A percentile compares a stretch with the other conserved stretches of the same genome.
These are phyloP conservation scores for Austrofundulus limnaeus DNA, from an alignment of 2,113 vertebrate genomes.

Conservation along the genomic window DNA sequence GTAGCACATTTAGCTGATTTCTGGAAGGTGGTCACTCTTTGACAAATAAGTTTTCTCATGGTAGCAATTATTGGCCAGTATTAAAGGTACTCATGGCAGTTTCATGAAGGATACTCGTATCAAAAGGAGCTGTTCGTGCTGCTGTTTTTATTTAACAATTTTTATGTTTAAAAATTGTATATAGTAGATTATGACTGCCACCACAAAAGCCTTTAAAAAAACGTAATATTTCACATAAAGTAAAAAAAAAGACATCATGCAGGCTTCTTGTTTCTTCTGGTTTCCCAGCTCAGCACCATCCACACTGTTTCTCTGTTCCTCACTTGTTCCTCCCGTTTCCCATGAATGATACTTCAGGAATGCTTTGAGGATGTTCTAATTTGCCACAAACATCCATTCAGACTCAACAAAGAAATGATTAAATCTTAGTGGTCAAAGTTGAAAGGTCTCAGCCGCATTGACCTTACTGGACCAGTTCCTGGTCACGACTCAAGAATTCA, in stretches of 20 bases:
- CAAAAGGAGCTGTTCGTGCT: too few relatives aligned
- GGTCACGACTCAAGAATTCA: background rate
- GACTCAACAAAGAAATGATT: slow-evolving; percentile 2
- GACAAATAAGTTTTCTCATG: too few relatives aligned
- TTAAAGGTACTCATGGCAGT: too few relatives aligned
- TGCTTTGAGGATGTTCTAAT: slow-evolving; percentile 2
- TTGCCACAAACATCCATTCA: background rate
- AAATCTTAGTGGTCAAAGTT: slow-evolving; percentile 7
- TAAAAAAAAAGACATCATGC: background rate
- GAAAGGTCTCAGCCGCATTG: background rate
- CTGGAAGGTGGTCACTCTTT: too few relatives aligned
- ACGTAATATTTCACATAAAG: background rate
- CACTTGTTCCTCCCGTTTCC: background rate
- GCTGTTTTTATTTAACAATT: too few relatives aligned
- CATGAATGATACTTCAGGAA: slow-evolving; percentile 11
- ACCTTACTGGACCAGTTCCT: background rate
- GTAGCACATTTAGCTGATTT: too few relatives aligned
- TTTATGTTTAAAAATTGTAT: too few relatives aligned
- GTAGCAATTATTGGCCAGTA: too few relatives aligned
- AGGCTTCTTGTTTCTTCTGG: too few relatives aligned
- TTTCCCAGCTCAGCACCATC: background rate
- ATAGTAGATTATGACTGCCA: too few relatives aligned
- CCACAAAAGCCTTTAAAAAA: too few relatives aligned
- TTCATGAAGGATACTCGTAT: too few relatives aligned
- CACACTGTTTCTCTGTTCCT: background rate